phyloP scores from a whole-genome alignment of 2,888 invertebrate species.

The Chaetoderma sp. region DNA sequence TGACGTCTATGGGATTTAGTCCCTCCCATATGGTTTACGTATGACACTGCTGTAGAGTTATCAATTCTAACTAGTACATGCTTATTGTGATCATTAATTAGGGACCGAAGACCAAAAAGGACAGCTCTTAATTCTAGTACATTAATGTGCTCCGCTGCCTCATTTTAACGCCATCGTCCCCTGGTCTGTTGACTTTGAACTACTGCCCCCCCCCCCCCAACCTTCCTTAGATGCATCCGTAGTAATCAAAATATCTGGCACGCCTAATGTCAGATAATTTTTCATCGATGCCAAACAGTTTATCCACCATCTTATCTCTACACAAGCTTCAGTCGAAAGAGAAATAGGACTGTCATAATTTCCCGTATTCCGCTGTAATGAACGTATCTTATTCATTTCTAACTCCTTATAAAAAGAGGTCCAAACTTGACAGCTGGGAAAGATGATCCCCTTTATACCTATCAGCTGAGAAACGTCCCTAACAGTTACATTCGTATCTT shows the following conservation, averaged over 20 bases:
- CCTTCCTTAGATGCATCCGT: slow-evolving; percentile 35
- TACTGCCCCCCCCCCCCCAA: slow-evolving; percentile 36
- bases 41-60: too few species aligned
- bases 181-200: background rate
- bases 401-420: slow-evolving; percentile 29
- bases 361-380: slow-evolving; percentile 22
- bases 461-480: slow-evolving; percentile 24
- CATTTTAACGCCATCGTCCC: background rate
- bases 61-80: too few species aligned
- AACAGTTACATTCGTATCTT: slow-evolving; percentile 15
- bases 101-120: too few species aligned
- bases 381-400: slow-evolving; percentile 30
- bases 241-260: slow-evolving; percentile 34
- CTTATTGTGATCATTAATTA: too few species aligned
- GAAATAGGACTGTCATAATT: slow-evolving; percentile 24
- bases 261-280: slow-evolving; percentile 27
- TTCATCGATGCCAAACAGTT: slow-evolving; percentile 5
- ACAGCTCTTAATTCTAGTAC: slow-evolving; percentile 4
- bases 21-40: too few species aligned
- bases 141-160: background rate
- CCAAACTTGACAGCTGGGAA: slow-evolving; percentile 32
- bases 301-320: slow-evolving; percentile 27
- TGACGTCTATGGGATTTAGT: too few species aligned
- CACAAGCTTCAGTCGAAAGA: background rate
- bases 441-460: slow-evolving; percentile 28